Conservation (phyloP, 1,140 invertebrate genomes). For the Hermetia illucens region DNA sequence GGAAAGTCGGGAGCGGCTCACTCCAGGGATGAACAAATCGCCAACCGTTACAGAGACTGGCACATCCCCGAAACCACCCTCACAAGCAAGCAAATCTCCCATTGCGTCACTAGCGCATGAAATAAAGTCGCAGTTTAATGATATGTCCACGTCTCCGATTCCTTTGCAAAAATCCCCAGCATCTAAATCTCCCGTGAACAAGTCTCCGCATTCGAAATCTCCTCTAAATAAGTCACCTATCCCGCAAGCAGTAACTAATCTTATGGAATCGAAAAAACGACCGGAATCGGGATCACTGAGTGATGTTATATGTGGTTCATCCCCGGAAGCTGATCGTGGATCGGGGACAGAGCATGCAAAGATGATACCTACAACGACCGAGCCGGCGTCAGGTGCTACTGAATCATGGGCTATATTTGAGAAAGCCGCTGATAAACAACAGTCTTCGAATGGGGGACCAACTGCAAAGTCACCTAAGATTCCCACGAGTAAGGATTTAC, state of each 20-base stretch:
- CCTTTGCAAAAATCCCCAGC: constrained; percentile 21
- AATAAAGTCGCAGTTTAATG: constrained; percentile 14
- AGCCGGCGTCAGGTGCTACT: constrained; percentile 1
- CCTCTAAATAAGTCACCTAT: constrained; percentile 23
- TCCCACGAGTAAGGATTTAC: constrained; percentile 19
- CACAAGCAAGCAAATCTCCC: constrained; percentile 3
- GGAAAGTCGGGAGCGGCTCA: constrained; percentile 24
- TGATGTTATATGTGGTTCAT: constrained; percentile 41
- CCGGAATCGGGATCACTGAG: constrained; percentile 40
- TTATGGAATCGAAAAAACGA: constrained; percentile 23
- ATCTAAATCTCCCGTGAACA: constrained; percentile 9
- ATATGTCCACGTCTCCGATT: constrained; percentile 28
- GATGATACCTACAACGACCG: constrained; percentile 3
- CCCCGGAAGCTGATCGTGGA: constrained; percentile 34
- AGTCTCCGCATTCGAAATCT: constrained; percentile 7
- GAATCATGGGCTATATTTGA: constrained; percentile 30
- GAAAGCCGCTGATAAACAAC: constrained; percentile 13
- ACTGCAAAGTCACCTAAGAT: not conserved
- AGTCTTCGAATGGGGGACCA: constrained; percentile 18
- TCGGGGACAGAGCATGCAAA: constrained; percentile 4
- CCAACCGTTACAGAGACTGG: constrained; percentile 8
- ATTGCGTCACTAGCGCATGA: constrained; percentile 9
- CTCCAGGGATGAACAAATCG: constrained; percentile 14
- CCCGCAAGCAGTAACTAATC: constrained; percentile 22
- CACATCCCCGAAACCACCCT: constrained; percentile 4